Base-by-base conservation (phyloP, 1,140 invertebrate species). In the Rhagoletis pomonella region DNA sequence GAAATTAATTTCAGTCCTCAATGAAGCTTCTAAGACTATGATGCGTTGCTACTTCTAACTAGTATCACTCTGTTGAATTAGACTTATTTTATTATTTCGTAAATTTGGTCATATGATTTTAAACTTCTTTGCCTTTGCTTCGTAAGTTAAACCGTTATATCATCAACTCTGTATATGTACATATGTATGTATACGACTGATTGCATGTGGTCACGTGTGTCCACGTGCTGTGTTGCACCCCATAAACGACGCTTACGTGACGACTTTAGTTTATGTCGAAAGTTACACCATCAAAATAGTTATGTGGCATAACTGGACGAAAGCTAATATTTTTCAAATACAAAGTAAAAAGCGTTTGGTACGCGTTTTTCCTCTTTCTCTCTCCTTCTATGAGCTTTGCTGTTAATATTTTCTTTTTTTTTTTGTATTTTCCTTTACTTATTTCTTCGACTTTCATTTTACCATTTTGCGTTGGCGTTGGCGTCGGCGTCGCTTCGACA, bases 211-310 rank as follows among this genome's bases (percentile, higher is more conserved):
- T 81, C 73, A 81, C 73, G 47, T 81, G 64, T 39, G 47, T 55
- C 17, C 73, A 81, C 47, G 50, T 81, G 44, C 47, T 19, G 14
- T 29, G 29, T 55, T 81, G 44, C 47, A 55, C 47, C 17, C 88
- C 89, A 91, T 91, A 90, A 91, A 91, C 89, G 90, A 90, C 90
- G 90, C 90, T 91, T 91, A 91, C 90, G 90, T 91, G 90, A 91
- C 89, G 90, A 90, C 89, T 90, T 91, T 90, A 89, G 89, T 90
- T 91, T 91, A 91, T 91, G 90, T 90, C 90, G 89, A 89, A 85
- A 90, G 89, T 90, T 89, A 87, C 87, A 88, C 62, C 44, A 64
- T 42, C 55, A 85, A 85, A 59, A 9, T 2, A 1, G 44, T 50
- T 29, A 81, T 42, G 47, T 19, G 19, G 42, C 47, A 29, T n/a